Conservation (phyloP, 2,888 invertebrate genomes). For the Spodoptera exigua region DNA sequence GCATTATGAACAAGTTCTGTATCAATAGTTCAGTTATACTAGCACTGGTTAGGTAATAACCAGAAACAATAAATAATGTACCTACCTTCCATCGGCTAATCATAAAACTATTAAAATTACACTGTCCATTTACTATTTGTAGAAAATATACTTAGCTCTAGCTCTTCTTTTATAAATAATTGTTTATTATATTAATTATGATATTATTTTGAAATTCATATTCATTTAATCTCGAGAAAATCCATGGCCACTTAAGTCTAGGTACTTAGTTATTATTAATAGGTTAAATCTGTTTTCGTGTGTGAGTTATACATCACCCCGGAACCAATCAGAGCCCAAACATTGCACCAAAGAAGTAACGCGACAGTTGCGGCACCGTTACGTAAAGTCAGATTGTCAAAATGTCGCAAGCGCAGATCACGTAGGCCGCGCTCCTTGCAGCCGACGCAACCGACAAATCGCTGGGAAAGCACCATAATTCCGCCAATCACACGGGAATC, state of each 20-base stretch:
- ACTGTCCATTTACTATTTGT: constrained; percentile 23
- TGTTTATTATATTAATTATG: constrained; percentile 32
- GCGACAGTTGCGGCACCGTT: constrained; percentile 61
- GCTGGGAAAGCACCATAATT: constrained; percentile 72
- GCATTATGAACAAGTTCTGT: constrained; percentile 45
- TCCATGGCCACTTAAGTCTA: neutral
- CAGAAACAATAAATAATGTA: constrained; percentile 41
- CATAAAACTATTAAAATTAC: constrained; percentile 38
- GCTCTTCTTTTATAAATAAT: constrained; percentile 17
- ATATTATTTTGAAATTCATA: constrained; percentile 16
- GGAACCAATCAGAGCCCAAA: constrained; percentile 30
- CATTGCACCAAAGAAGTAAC: constrained; percentile 45
- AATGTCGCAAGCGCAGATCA: constrained; percentile 83
- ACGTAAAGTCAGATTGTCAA: constrained; percentile 81
- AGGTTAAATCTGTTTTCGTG: no score
- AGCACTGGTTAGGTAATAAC: constrained; percentile 43
- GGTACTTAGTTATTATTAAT: neutral
- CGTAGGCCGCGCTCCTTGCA: constrained; percentile 69
- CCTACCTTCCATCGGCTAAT: constrained; percentile 18
- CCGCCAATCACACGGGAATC: constrained; percentile 72
- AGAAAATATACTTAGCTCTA: constrained; percentile 22
- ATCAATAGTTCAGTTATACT: constrained; percentile 45
- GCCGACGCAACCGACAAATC: constrained; percentile 70
- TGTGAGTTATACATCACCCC: constrained; percentile 9
- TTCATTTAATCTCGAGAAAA: neutral